Evolutionary conservation across 1,140 invertebrate species (phyloP).

Genomic region (Psix sp.): DNA sequence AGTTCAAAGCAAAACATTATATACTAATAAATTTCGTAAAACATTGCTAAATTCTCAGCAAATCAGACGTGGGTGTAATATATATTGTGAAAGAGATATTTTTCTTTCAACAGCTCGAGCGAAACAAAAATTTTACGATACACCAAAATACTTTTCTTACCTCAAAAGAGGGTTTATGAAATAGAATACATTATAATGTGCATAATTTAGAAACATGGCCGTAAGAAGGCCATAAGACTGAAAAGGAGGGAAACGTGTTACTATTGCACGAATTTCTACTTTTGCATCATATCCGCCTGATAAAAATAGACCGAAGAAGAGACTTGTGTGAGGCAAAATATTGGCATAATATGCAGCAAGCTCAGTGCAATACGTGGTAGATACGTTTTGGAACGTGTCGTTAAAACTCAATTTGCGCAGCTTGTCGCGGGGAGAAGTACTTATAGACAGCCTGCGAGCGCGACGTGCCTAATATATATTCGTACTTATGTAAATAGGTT

Average conservation of each 20-base stretch:
- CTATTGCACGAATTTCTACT: constrained; percentile 39
- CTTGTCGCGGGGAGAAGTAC: constrained; percentile 55
- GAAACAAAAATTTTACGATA: too few relatives aligned
- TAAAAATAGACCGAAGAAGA: constrained; percentile 24
- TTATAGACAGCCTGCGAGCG: constrained; percentile 55
- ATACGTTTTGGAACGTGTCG: constrained; percentile 47
- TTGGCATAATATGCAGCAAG: constrained; percentile 41
- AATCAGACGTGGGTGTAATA: too few relatives aligned
- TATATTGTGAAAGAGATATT: too few relatives aligned
- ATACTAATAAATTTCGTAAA: too few relatives aligned
- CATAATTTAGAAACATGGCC: too few relatives aligned
- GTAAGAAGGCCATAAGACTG: not conserved
- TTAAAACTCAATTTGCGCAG: constrained; percentile 62
- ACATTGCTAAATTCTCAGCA: too few relatives aligned
- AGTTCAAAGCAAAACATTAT: too few relatives aligned
- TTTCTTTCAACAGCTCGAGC: too few relatives aligned
- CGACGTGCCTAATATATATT: constrained; percentile 54
- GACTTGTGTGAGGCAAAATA: constrained; percentile 36
- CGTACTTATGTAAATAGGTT: constrained; percentile 58
- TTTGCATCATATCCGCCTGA: constrained; percentile 3
- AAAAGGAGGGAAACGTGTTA: not conserved
- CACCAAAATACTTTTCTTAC: too few relatives aligned
- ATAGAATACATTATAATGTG: too few relatives aligned
- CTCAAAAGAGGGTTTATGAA: too few relatives aligned
- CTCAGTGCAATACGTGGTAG: constrained; percentile 31